These are phyloP conservation scores for Leptodirus hochenwartii DNA, from an alignment of 2,888 invertebrate species.

Conservation along the genomic window DNA sequence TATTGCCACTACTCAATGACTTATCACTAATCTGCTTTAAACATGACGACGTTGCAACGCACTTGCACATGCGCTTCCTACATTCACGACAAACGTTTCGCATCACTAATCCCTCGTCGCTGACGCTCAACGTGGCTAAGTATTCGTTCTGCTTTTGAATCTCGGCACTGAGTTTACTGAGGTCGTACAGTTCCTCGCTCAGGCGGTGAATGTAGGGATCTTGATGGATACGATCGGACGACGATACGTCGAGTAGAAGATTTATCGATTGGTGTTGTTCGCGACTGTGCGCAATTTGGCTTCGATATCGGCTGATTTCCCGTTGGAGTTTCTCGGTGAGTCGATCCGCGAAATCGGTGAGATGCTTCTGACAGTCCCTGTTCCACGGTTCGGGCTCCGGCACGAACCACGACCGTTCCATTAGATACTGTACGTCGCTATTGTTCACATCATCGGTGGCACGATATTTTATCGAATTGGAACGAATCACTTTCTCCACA, in stretches of 20 bases:
- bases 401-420: no score
- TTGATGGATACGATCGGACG: conserved; percentile 32
- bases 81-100: conserved; percentile 33
- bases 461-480: no score
- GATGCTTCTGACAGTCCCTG: conserved; percentile 46
- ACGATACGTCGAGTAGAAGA: no score
- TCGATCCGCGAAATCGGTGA: conserved; percentile 65
- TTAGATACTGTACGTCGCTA: no score
- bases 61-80: conserved; percentile 24
- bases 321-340: conserved; percentile 63
- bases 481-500: conserved; percentile 46
- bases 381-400: no score
- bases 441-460: conserved; percentile 16
- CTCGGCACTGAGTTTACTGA: conserved; percentile 37
- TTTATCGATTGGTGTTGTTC: no score
- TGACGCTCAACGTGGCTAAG: conserved; percentile 34
- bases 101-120: conserved; percentile 22
- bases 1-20: no score
- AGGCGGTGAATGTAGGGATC: conserved; percentile 41
- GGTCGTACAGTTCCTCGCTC: conserved; percentile 36
- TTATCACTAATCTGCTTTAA: no score
- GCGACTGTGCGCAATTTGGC: no score
- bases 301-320: conserved; percentile 51
- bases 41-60: conserved; percentile 4
- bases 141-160: conserved; percentile 39